Evolutionary conservation across 2,888 invertebrate species (phyloP).

Genomic region (Slavum lentiscoides): DNA sequence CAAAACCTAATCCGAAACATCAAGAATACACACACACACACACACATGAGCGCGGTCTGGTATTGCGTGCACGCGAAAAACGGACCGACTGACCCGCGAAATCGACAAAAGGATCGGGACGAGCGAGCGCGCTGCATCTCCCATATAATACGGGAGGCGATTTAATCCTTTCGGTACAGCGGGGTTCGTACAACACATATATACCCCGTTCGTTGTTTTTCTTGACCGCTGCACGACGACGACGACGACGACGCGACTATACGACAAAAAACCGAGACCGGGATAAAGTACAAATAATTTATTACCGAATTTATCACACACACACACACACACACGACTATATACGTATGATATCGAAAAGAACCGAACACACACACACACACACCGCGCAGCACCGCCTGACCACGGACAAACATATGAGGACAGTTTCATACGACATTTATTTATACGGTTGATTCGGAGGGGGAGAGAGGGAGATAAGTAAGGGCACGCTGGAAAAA

Average conservation of each 20-base stretch:
- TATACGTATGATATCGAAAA: not conserved
- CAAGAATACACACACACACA: constrained; percentile 15
- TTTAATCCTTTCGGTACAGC: constrained; percentile 37
- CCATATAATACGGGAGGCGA: not conserved
- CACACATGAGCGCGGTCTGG: not conserved
- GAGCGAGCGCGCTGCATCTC: not conserved
- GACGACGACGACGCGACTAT: not conserved
- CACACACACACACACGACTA: not conserved
- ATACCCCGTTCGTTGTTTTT: constrained; percentile 21
- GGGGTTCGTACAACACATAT: not conserved
- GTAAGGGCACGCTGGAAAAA: no score
- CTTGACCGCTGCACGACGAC: constrained; percentile 9
- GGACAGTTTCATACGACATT: not conserved
- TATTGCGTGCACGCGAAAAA: not conserved
- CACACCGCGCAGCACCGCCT: not conserved
- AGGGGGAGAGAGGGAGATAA: no score
- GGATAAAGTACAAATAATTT: constrained; percentile 22
- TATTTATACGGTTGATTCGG: no score
- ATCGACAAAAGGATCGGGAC: constrained; percentile 36
- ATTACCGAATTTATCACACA: not conserved
- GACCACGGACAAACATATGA: not conserved
- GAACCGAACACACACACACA: not conserved
- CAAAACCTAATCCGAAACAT: constrained; percentile 37
- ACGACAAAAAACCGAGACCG: not conserved
- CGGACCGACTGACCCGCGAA: not conserved